A percentile compares a stretch with the other conserved stretches of the same genome.
These are phyloP conservation scores for Hippocampus comes DNA, from an alignment of 2,113 vertebrate genomes.

Conservation along the genomic window DNA sequence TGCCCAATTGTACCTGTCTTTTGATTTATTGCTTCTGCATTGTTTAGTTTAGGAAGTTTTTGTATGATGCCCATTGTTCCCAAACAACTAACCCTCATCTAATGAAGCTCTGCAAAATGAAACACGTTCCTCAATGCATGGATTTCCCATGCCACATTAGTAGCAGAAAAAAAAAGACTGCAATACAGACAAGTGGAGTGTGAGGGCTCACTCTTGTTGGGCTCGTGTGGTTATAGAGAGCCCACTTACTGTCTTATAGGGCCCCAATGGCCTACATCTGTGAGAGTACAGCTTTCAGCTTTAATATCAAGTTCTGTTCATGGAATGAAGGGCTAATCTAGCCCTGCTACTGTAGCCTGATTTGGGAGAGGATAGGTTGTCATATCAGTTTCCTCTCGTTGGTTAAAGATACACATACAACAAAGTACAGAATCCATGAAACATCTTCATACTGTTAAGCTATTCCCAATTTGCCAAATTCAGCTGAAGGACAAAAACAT, in stretches of 20 bases:
- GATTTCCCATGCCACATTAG: background rate
- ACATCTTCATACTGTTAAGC: background rate
- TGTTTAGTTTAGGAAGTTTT: background rate
- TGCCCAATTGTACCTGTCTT: background rate
- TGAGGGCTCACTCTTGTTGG: slow-evolving; percentile 34
- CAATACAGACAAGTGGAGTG: slow-evolving; percentile 37
- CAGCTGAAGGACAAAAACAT: background rate
- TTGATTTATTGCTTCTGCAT: background rate
- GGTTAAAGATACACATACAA: slow-evolving; percentile 20
- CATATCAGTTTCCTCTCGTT: slow-evolving; percentile 1
- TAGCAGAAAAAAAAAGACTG: slow-evolving; percentile 17
- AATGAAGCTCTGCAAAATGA: background rate
- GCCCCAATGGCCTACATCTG: slow-evolving; percentile 48
- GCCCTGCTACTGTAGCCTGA: slow-evolving; percentile 30
- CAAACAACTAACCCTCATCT: background rate
- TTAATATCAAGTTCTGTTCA: slow-evolving; percentile 44
- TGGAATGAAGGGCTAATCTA: slow-evolving; percentile 34
- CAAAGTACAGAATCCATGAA: slow-evolving; percentile 8
- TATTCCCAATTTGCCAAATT: slow-evolving; percentile 14
- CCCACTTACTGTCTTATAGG: slow-evolving; percentile 49
- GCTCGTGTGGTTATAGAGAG: slow-evolving; percentile 37
- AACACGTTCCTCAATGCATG: background rate
- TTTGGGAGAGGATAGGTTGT: slow-evolving; percentile 16
- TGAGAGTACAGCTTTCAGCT: slow-evolving; percentile 51
- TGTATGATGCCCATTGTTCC: background rate